Evolutionary conservation across 2,797 vertebrate genomes (phyloP), one percentile per base, ranked within the genome.

Genomic region (Nothura maculosa): DNA sequence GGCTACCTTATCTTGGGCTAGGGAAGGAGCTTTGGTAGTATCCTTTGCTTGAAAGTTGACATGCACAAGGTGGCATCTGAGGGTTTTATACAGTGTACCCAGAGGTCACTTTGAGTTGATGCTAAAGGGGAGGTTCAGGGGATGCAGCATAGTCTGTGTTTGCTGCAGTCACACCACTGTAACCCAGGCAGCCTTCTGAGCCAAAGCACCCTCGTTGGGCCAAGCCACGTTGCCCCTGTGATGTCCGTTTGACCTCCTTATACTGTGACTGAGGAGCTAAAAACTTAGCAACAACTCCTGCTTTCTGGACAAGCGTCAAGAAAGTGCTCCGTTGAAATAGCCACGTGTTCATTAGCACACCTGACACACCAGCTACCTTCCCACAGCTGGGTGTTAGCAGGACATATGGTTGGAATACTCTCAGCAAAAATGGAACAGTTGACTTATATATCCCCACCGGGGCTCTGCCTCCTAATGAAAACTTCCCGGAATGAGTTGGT

Each of bases 391-490:
- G 60, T 78, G 93, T 95, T 68, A n/a, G 43, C 54, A 86, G 91
- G 81, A 87, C 19, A 52, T 38, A 60, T 55, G 92, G 93, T 81
- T 4, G 0, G 89, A 95, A 93, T 60, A 79, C 75, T 95, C 91
- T 91, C 85, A 95, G 80, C 80, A 96, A 94, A 96, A 96, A 90
- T 79, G 81, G 84, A 50, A 92, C 94, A 96, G 90, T 5, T 92
- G 95, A 92, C 76, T 90, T 74, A 61, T 19, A 36, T 79, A 84
- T 76, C 93, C 85, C 50, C 93, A 83, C 74, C 61, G 79, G 94
- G 92, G 66, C 66, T 93, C 74, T 90, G 57, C 45, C 2, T 13
- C 64, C 24, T 27, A 74, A 84, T 84, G 85, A 90, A 93, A 89
- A 67, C 69, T 69, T 77, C 47, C 48, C 52, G 68, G 43, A 89